These are phyloP conservation scores for Xyrichtys novacula DNA, from an alignment of 2,797 vertebrate species.

Conservation along the genomic window DNA sequence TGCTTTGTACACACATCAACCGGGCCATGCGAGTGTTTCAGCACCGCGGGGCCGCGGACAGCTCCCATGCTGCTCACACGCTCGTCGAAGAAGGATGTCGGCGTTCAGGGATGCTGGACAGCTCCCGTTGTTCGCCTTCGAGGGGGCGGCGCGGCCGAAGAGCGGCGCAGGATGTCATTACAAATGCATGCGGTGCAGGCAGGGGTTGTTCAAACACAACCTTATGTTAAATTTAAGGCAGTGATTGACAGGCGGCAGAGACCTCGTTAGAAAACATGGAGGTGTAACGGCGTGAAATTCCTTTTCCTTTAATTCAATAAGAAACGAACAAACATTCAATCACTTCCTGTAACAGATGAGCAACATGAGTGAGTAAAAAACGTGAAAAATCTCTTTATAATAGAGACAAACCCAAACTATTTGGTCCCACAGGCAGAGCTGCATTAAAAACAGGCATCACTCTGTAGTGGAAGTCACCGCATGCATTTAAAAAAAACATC, in stretches of 20 bases:
- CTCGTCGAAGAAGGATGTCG: conserved; percentile 44
- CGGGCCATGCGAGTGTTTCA: conserved; percentile 46
- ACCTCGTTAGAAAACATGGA: background rate
- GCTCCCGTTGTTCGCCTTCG: conserved; percentile 26
- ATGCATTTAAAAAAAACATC: no score
- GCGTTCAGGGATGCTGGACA: conserved; percentile 29
- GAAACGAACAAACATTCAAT: no score
- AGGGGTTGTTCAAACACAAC: conserved; percentile 5
- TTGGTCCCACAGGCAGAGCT: no score
- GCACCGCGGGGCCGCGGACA: conserved; percentile 63
- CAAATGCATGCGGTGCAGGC: conserved; percentile 12
- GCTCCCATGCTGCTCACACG: conserved; percentile 48
- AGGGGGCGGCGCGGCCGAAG: conserved; percentile 5
- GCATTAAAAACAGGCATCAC: no score
- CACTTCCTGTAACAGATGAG: no score
- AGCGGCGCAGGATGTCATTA: background rate
- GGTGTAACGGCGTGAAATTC: background rate
- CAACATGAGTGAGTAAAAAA: no score
- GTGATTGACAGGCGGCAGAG: background rate
- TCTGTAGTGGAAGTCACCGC: no score
- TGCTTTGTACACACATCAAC: conserved; percentile 28
- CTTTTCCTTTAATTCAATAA: no score
- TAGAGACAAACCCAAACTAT: no score
- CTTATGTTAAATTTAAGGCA: background rate
- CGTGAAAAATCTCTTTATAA: no score